Conservation (phyloP, 2,113 vertebrate species). For the Paralichthys olivaceus region DNA sequence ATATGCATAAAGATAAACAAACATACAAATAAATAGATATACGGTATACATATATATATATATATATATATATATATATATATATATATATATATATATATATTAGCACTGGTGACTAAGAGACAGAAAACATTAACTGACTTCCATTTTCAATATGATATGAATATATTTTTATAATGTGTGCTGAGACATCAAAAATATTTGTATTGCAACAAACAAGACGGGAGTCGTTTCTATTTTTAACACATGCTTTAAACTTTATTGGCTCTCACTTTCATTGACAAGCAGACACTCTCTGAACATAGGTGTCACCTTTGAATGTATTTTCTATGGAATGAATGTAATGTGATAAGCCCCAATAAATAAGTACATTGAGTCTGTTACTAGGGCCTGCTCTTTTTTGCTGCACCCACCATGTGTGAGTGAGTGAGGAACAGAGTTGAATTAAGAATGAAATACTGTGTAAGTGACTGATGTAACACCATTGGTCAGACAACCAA, state of each 20-base stretch:
- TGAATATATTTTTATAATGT: conserved; percentile 81
- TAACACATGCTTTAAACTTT: conserved; percentile 75
- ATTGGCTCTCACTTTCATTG: conserved; percentile 62
- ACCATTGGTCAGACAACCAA: background rate
- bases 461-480: background rate
- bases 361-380: conserved; percentile 59
- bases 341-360: conserved; percentile 77
- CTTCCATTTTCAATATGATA: conserved; percentile 73
- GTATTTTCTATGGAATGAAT: conserved; percentile 85
- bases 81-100: background rate
- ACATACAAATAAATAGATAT: conserved; percentile 22
- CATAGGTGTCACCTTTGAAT: conserved; percentile 77
- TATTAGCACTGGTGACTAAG: conserved; percentile 12
- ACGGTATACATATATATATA: background rate
- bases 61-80: too few species aligned
- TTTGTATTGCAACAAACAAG: conserved; percentile 69
- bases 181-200: conserved; percentile 54
- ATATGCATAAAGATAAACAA: conserved; percentile 46
- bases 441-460: too few species aligned
- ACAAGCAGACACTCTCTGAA: conserved; percentile 58
- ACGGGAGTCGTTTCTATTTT: conserved; percentile 73
- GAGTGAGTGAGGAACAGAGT: too few species aligned
- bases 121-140: conserved; percentile 52
- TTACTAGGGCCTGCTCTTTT: background rate
- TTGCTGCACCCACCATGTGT: background rate